Conservation (phyloP, 1,140 invertebrate species). For the Orchestia grillus region DNA sequence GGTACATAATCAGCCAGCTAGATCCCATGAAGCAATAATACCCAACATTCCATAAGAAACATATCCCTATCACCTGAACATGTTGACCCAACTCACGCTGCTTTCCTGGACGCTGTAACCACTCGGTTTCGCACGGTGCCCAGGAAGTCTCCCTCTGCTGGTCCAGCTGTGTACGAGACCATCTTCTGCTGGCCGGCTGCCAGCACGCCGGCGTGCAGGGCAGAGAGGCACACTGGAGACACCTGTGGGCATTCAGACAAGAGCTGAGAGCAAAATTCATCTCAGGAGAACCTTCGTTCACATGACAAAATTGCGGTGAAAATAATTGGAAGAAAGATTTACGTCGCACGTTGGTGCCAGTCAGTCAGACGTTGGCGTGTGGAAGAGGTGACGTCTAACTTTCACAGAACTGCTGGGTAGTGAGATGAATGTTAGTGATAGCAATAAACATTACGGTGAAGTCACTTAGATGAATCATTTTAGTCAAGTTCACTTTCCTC, state of each 20-base stretch:
- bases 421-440: too few species aligned
- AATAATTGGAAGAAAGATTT: too few species aligned
- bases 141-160: not conserved
- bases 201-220: constrained; percentile 14
- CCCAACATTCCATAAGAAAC: not conserved
- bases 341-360: too few species aligned
- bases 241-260: not conserved
- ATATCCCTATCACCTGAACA: not conserved
- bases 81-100: not conserved
- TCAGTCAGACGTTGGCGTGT: too few species aligned
- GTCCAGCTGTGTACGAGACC: not conserved
- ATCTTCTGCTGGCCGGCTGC: not conserved
- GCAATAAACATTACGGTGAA: too few species aligned
- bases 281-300: not conserved
- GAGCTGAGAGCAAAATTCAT: not conserved
- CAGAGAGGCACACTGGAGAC: constrained; percentile 3
- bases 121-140: not conserved
- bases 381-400: too few species aligned
- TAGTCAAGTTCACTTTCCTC: too few species aligned
- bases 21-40: not conserved
- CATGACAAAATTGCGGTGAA: not conserved
- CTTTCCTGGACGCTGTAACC: not conserved
- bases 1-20: too few species aligned
- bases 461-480: too few species aligned
- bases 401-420: too few species aligned